Percentiles rank a stretch among this genome's conserved stretches.
These are phyloP conservation scores for Champsocephalus gunnari DNA, from an alignment of 2,797 vertebrate species.

Conservation along the genomic window DNA sequence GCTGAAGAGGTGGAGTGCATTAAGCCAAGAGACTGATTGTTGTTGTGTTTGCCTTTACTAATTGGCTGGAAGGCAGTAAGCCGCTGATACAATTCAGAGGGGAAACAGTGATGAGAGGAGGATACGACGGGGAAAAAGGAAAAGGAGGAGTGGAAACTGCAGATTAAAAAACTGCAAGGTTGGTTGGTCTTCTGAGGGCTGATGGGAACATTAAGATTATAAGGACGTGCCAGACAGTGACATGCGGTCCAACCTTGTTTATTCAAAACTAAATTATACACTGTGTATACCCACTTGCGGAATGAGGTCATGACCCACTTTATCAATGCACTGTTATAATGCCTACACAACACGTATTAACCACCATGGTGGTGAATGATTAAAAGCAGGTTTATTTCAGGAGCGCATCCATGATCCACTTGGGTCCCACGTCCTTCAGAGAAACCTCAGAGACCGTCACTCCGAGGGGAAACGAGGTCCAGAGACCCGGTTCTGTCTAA, in stretches of 20 bases:
- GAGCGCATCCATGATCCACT: constrained; percentile 28
- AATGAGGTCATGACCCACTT: constrained; percentile 67
- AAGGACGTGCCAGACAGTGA: constrained; percentile 67
- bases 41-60: constrained; percentile 81
- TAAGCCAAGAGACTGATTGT: constrained; percentile 76
- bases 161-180: constrained; percentile 66
- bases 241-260: constrained; percentile 72
- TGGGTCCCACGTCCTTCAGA: constrained; percentile 41
- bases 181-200: constrained; percentile 64
- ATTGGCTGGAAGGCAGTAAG: constrained; percentile 79
- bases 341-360: constrained; percentile 55
- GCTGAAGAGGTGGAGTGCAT: constrained; percentile 76
- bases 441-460: constrained; percentile 57
- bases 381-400: constrained; percentile 57
- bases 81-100: constrained; percentile 72
- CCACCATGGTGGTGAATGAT: constrained; percentile 41
- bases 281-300: constrained; percentile 54
- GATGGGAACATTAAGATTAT: constrained; percentile 73
- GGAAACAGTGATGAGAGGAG: constrained; percentile 70
- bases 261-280: constrained; percentile 66
- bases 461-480: constrained; percentile 54
- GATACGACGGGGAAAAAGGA: constrained; percentile 17
- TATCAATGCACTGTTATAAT: constrained; percentile 50
- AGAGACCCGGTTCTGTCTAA: constrained; percentile 66
- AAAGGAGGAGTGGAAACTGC: constrained; percentile 64